Evolutionary conservation across 2,797 vertebrate genomes (phyloP).

Genomic region (Hephaestus fuliginosus): DNA sequence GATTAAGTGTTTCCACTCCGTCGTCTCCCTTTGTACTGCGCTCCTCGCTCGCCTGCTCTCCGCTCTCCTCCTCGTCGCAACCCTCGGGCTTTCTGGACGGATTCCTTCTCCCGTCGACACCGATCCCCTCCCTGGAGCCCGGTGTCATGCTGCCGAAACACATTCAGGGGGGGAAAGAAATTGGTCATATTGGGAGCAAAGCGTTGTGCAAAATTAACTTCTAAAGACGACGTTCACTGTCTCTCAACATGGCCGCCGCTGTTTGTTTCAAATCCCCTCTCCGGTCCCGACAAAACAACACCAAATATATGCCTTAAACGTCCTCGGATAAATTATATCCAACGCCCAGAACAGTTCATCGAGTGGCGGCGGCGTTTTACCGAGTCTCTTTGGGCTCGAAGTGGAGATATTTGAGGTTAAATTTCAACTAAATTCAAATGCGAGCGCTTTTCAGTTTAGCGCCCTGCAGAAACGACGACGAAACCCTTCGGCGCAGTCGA

Average conservation of each 20-base stretch:
- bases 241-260: conserved; percentile 99
- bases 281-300: conserved; percentile 93
- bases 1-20: conserved; percentile 88
- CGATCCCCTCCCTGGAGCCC: conserved; percentile 93
- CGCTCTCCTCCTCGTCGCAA: conserved; percentile 92
- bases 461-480: conserved; percentile 88
- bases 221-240: conserved; percentile 88
- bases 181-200: conserved; percentile 73
- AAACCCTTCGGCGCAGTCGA: conserved; percentile 83
- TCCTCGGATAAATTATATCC: conserved; percentile 36
- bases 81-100: conserved; percentile 92
- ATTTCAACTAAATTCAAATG: conserved; percentile 84
- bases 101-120: conserved; percentile 92
- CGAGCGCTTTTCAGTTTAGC: conserved; percentile 88
- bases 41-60: conserved; percentile 91
- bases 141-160: conserved; percentile 94
- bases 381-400: conserved; percentile 49
- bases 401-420: conserved; percentile 47
- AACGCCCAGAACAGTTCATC: conserved; percentile 26
- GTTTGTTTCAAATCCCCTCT: conserved; percentile 98
- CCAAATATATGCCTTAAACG: conserved; percentile 76
- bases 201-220: conserved; percentile 85
- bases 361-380: conserved; percentile 19
- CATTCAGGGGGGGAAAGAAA: conserved; percentile 54
- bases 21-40: conserved; percentile 96